Base-by-base conservation (phyloP, 2,113 vertebrate species). In the Shinisaurus crocodilurus region DNA sequence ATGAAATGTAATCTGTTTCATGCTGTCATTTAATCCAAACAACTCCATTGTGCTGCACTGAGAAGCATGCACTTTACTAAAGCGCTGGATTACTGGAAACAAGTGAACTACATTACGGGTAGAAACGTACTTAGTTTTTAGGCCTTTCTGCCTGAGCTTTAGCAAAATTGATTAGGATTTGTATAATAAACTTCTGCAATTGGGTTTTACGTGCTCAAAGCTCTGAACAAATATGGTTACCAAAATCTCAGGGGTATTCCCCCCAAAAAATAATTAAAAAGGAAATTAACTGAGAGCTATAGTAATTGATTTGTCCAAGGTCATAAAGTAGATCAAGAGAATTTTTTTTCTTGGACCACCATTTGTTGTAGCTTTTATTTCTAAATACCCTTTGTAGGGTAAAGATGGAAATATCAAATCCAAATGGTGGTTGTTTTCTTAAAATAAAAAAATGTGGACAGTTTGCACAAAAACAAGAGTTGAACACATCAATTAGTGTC, bases 21-120 rank as follows among this genome's bases (percentile, higher is more conserved):
- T 86, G 67, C 25, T 92, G 63, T 25, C 57, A 65, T 84, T 87
- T 94, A 83, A 82, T 79, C 54, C 85, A n/a, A 81, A 48, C 8
- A 92, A 45, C 63, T 88, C 54, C 40, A 87, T 37, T 0, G 0
- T 0, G 67, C 1, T 0, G n/a, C 70, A 85, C 23, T 45, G n/a
- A 81, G 20, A 32, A 69, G 34, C 32, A 54, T 48, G 48, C 1
- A 34, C 12, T 82, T 82, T 81, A 70, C 70, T 29, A 70, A 82
- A 90, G 67, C 15, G 75, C 12, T 0, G 10, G 20, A 57, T 27
- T 29, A 82, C 15, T 2, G 1, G n/a, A 67, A 6, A 32, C 65
- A 82, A 40, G n/a, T 29, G 32, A 88, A 50, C 34, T 57, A 74
- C 34, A n/a, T 75, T 48, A n/a, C 9, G 50, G 8, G 34, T 65